These are phyloP conservation scores for Pelobates cultripes DNA, from an alignment of 2,797 vertebrate genomes.

Conservation along the genomic window DNA sequence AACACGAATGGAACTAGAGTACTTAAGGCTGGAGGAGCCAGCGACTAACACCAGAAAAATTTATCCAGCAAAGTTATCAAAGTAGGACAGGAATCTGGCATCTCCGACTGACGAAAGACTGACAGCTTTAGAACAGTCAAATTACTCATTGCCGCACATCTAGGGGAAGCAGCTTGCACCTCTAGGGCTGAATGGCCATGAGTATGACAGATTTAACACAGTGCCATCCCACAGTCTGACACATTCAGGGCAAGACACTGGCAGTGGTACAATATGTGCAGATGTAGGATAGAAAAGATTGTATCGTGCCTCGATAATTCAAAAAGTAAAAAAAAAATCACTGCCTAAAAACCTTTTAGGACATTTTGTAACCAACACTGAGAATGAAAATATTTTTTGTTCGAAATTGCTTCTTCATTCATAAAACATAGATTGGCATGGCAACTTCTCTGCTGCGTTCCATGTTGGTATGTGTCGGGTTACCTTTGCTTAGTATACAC, in stretches of 20 bases:
- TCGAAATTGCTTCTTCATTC: too few species aligned
- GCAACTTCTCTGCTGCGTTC: too few species aligned
- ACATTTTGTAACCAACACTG: too few species aligned
- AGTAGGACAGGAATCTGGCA: too few species aligned
- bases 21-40: not conserved
- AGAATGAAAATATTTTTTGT: too few species aligned
- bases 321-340: too few species aligned
- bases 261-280: not conserved
- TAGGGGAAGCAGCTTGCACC: not conserved
- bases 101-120: not conserved
- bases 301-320: too few species aligned
- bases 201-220: not conserved
- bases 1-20: not conserved
- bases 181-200: conserved; percentile 7
- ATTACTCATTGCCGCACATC: not conserved
- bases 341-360: too few species aligned
- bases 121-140: not conserved
- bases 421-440: too few species aligned
- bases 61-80: too few species aligned
- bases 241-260: conserved; percentile 24
- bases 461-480: too few species aligned
- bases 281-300: not conserved
- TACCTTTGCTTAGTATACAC: too few species aligned
- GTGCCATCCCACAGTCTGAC: conserved; percentile 6
- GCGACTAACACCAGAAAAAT: not conserved